Percentiles rank a stretch among this genome's conserved stretches.
phyloP scores from a whole-genome alignment of 2,888 invertebrate genomes.

The Bimastos eiseni region DNA sequence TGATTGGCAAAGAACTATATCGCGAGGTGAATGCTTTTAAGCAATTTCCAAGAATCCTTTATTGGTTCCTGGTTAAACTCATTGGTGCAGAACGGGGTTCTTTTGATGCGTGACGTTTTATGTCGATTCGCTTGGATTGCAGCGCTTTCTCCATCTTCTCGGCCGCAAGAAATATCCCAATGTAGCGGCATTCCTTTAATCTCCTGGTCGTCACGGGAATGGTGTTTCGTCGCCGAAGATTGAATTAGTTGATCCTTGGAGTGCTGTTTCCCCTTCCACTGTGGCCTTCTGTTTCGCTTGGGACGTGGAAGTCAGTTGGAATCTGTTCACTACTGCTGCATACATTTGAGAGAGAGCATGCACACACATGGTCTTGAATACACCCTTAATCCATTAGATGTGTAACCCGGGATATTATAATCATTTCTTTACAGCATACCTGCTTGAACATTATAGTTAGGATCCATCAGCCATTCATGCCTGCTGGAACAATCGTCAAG shows the following conservation, averaged over 20 bases:
- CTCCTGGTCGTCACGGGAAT: background rate
- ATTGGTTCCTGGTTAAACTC: background rate
- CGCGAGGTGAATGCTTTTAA: background rate
- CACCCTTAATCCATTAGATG: no score
- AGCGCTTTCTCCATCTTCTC: background rate
- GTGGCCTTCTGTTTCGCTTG: background rate
- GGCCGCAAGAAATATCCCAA: background rate
- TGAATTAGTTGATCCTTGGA: background rate
- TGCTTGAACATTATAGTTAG: no score
- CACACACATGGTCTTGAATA: no score
- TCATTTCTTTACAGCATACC: no score
- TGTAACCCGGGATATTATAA: no score
- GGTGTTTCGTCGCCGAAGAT: background rate
- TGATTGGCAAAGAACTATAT: background rate
- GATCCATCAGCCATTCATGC: no score
- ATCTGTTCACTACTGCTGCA: background rate
- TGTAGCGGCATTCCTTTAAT: background rate
- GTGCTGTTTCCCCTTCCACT: background rate
- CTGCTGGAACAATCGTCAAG: no score
- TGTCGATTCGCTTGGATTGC: background rate
- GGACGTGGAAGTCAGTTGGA: no score
- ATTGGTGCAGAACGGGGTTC: background rate
- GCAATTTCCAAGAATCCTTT: background rate
- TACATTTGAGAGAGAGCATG: no score
- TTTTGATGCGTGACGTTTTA: background rate